phyloP scores from a whole-genome alignment of 2,888 invertebrate species.

The Drosophila kambysellisi region DNA sequence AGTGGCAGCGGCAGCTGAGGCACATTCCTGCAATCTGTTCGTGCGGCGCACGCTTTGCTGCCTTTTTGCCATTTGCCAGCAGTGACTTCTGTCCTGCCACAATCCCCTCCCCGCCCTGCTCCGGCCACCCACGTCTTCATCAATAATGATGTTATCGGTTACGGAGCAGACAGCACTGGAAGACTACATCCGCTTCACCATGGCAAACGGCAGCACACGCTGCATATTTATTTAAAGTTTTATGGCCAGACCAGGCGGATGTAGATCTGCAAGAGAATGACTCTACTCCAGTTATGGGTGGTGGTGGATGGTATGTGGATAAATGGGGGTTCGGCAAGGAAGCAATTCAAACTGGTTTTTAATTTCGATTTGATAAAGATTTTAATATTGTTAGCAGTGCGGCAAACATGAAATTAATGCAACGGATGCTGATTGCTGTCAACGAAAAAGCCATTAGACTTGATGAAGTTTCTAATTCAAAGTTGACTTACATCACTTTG shows the following conservation, averaged over 20 bases:
- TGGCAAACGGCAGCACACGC: constrained; percentile 61
- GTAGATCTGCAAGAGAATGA: constrained; percentile 33
- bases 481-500: neutral
- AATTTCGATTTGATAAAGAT: constrained; percentile 79
- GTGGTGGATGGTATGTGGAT: constrained; percentile 1
- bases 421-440: constrained; percentile 72
- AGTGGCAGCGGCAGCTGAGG: constrained; percentile 53
- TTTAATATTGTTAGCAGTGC: constrained; percentile 70
- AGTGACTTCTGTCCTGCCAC: constrained; percentile 55
- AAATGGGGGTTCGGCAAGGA: constrained; percentile 45
- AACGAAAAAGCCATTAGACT: constrained; percentile 46
- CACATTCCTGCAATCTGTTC: constrained; percentile 78
- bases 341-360: constrained; percentile 76
- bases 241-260: constrained; percentile 61
- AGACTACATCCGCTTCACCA: constrained; percentile 34
- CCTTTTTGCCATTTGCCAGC: constrained; percentile 71
- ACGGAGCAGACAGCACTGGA: constrained; percentile 62
- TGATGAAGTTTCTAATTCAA: constrained; percentile 40
- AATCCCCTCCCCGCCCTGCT: constrained; percentile 31
- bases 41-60: constrained; percentile 58
- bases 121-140: constrained; percentile 63
- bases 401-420: constrained; percentile 68
- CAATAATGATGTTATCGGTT: constrained; percentile 78
- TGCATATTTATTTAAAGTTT: constrained; percentile 79
- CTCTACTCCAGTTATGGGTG: constrained; percentile 15